Evolutionary conservation across 2,888 invertebrate genomes (phyloP), one percentile per base, ranked within the genome.

Genomic region (Acleris laterana): DNA sequence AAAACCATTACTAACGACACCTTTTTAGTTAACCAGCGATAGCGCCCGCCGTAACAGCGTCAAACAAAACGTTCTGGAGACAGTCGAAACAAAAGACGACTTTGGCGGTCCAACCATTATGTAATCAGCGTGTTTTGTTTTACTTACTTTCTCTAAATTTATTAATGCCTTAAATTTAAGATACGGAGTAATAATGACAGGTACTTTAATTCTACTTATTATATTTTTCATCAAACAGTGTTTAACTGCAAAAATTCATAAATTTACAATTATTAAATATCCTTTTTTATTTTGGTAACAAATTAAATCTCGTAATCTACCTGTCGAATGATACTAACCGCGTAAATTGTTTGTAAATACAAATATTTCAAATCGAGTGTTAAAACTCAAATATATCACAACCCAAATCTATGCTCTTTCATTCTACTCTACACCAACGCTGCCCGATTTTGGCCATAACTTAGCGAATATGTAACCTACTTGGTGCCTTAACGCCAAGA

Each of bases 1-100:
- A 87, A 91, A 86, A 88, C 90, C 93, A 93, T 93, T 90, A 93
- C 89, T 89, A 90, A 91, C 90, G 92, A 93, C 93, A 92, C 93
- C 92, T 90, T 92, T 90, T 92, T 92, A 93, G 93, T 93, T 93
- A 92, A 92, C 89, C 80, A 71, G 83, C 78, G 92, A 93, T 92
- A 93, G 82, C 74, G 82, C 78, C 82, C 87, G 83, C 85, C 80
- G 79, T 65, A 71, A 76, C 77, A 77, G 72, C 72, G 77, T 58
- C 68, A 75, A 73, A 91, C 88, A 90, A 90, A 88, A 88, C 85
- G 86, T 74, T 84, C 38, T 72, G 71, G 74, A 78, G 82, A 81
- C 82, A 81, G 77, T 62, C 61, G 55, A 46, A 66, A 66, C 57
- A 62, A 46, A 66, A 66, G 78, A 80, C 78, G 80, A 81, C 76